These are phyloP conservation scores for Halichoeres trimaculatus DNA, from an alignment of 2,113 vertebrate genomes.

Conservation along the genomic window DNA sequence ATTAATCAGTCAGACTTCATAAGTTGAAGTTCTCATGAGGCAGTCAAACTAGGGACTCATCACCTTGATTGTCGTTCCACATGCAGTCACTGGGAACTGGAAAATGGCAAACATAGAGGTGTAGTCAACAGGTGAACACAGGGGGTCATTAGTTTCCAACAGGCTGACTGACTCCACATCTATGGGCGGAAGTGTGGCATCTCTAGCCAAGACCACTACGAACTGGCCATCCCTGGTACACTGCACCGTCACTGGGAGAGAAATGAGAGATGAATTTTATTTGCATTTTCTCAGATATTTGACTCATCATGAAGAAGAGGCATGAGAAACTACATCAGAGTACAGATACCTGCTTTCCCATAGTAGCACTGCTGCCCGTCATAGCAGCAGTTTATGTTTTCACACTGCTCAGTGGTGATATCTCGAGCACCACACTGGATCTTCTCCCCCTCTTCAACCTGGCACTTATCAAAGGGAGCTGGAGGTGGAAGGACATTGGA, in stretches of 20 bases:
- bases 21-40: not conserved
- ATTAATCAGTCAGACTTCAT: no score
- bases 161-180: conserved; percentile 73
- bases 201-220: conserved; percentile 77
- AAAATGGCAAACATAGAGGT: conserved; percentile 74
- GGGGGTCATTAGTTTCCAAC: conserved; percentile 43
- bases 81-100: conserved; percentile 79
- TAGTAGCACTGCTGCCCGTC: conserved; percentile 75
- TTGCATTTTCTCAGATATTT: not conserved
- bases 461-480: conserved; percentile 62
- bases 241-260: conserved; percentile 80
- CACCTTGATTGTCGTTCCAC: conserved; percentile 75
- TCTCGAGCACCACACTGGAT: conserved; percentile 70
- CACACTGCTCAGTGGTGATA: conserved; percentile 65
- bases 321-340: accelerated
- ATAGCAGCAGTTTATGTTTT: conserved; percentile 77
- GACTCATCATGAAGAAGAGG: not conserved
- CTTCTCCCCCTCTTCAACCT: conserved; percentile 57
- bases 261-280: no score
- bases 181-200: conserved; percentile 68
- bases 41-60: not conserved
- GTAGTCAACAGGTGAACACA: conserved; percentile 64
- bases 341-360: conserved; percentile 69
- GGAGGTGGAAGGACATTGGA: not conserved
- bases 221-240: conserved; percentile 82